phyloP scores from a whole-genome alignment of 92 coral and sea anemone species.

The Porites cylindrica region DNA sequence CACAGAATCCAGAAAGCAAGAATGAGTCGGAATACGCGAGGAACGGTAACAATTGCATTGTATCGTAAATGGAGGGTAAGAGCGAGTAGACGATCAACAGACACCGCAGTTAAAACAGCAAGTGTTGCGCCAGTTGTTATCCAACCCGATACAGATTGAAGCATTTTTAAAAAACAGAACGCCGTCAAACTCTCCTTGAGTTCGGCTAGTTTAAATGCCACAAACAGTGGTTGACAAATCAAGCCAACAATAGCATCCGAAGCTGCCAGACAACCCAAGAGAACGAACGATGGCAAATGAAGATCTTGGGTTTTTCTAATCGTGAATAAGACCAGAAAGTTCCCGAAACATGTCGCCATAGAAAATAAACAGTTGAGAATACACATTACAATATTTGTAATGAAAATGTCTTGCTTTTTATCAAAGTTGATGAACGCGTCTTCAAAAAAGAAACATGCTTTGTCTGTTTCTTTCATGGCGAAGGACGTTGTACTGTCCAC shows the following conservation, averaged over 20 bases:
- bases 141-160: conserved; percentile 26
- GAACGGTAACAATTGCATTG: too few species aligned
- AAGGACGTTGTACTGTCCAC: neutral
- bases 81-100: conserved; percentile 47
- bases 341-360: conserved; percentile 2
- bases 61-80: neutral
- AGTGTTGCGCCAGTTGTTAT: conserved; percentile 31
- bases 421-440: neutral
- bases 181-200: neutral
- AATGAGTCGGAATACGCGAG: neutral
- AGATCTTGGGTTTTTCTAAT: conserved; percentile 13
- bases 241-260: conserved; percentile 44
- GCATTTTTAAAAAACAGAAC: conserved; percentile 10
- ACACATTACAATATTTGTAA: neutral
- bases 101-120: conserved; percentile 11
- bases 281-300: conserved; percentile 38
- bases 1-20: conserved; percentile 20
- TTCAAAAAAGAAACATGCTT: neutral
- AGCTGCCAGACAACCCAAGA: conserved; percentile 32
- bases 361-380: conserved; percentile 30
- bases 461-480: neutral
- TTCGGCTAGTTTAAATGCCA: neutral
- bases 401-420: neutral
- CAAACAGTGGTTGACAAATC: conserved; percentile 40
- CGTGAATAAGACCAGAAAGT: conserved; percentile 7